Base-by-base conservation (phyloP, 2,113 vertebrate species). In the Poeciliopsis prolifica region DNA sequence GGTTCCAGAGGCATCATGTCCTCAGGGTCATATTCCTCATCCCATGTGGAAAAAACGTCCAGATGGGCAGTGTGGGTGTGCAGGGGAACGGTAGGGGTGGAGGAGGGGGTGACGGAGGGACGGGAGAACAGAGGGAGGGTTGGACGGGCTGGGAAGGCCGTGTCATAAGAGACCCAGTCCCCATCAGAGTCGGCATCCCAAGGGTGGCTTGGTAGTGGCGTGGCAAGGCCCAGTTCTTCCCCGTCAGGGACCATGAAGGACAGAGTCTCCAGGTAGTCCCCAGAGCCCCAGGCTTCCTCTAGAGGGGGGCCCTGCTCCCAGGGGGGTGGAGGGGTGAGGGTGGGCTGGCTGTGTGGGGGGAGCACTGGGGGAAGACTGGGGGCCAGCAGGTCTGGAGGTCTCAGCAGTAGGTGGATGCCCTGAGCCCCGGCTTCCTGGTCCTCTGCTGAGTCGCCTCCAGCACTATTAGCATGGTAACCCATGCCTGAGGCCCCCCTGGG, bases 261-360 rank as follows among this genome's bases (percentile, higher is more conserved):
- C 75, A 96, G 83, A 0, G 96, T 96, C 89, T 98, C 96, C 4
- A 93, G 58, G 60, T 96, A 94, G 79, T 97, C 96, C 0, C 96
- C 97, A 0, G 97, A 98, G 4, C 95, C 97, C 92, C 92, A 86
- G 0, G 96, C 95, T 9, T 93, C 93, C 62, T 96, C 96, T 8
- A 87, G 70, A 4, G 94, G 90, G 40, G 92, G 89, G 0, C 87
- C 62, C 74, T 65, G 93, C 78, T 84, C 92, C 87, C 80, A 95
- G 79, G 85, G 89, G 62, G 33, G 89, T 0, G 88, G 88, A 14
- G 93, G 87, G 74, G 95, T 95, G 72, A 94, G 92, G 3, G 77
- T 87, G 29, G 96, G 95, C 78, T 93, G 92, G 33, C 85, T 76
- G 61, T 90, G 86, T 0, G 92, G 93, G 72, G 89, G 92, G 0